These are phyloP conservation scores for Laodelphax striatellus DNA, from an alignment of 1,140 invertebrate genomes.

Conservation along the genomic window DNA sequence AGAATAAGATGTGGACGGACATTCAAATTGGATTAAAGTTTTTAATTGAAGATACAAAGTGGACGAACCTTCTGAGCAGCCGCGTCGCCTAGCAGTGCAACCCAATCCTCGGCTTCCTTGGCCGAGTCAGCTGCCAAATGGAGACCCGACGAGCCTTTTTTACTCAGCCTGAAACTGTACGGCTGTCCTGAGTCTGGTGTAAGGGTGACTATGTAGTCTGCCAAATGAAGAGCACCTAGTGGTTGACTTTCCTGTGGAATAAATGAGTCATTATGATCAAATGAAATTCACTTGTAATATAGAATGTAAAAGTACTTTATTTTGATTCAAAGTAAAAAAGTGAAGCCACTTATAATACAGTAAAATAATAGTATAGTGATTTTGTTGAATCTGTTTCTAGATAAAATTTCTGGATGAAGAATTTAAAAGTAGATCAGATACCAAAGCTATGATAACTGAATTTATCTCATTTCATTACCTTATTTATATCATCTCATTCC, in stretches of 20 bases:
- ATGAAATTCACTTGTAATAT: neutral
- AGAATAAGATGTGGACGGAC: neutral
- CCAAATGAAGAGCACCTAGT: conserved; percentile 75
- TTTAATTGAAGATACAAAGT: no score
- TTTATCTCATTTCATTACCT: no score
- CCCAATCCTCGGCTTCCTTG: conserved; percentile 62
- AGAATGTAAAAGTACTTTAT: neutral
- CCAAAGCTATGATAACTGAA: no score
- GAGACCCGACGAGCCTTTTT: conserved; percentile 61
- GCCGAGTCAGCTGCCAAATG: conserved; percentile 71
- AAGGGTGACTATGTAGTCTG: conserved; percentile 62
- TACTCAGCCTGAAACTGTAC: conserved; percentile 60
- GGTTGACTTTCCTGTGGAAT: conserved; percentile 66
- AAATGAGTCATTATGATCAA: neutral
- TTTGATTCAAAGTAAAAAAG: conserved; percentile 5
- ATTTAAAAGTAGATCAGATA: no score
- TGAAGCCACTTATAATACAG: neutral
- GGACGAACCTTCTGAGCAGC: conserved; percentile 27
- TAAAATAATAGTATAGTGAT: no score
- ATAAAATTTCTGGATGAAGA: no score
- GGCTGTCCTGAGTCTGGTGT: conserved; percentile 42
- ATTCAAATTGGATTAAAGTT: no score
- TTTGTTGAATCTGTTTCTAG: no score
- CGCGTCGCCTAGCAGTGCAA: conserved; percentile 55
- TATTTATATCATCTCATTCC: no score